Conservation (phyloP, 2,797 vertebrate species). For the Ibycter americanus region DNA sequence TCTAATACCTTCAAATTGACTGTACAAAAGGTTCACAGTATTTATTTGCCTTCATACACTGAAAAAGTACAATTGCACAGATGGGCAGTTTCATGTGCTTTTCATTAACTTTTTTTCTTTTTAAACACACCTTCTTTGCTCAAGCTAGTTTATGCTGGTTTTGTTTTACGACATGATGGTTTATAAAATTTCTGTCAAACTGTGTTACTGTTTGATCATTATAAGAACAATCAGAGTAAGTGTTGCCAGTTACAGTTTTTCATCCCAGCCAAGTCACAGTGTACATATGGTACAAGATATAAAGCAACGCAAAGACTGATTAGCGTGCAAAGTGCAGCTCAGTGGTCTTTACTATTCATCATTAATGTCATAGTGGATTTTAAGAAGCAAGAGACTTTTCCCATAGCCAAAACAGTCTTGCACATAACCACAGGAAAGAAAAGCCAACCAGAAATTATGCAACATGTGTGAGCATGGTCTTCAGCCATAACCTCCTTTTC, state of each 20-base stretch:
- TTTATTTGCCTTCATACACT: neutral
- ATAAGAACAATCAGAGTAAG: slow-evolving; percentile 48
- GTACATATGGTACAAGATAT: neutral
- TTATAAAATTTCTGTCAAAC: slow-evolving; percentile 43
- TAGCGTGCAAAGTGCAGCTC: neutral
- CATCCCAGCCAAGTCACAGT: slow-evolving; percentile 15
- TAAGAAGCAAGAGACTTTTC: neutral
- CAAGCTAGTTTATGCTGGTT: slow-evolving; percentile 23
- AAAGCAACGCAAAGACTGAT: slow-evolving; percentile 4
- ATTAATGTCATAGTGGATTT: slow-evolving; percentile 30
- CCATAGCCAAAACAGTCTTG: neutral
- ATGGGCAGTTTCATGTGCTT: slow-evolving; percentile 40
- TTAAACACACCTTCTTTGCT: slow-evolving; percentile 40
- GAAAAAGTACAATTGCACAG: neutral
- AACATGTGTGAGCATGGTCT: neutral
- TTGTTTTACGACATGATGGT: slow-evolving; percentile 28
- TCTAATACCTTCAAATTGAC: neutral
- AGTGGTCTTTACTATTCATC: neutral
- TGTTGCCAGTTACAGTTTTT: slow-evolving; percentile 17
- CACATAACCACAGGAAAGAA: neutral
- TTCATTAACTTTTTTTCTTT: neutral
- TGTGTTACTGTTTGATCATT: slow-evolving; percentile 38
- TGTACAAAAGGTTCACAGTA: neutral
- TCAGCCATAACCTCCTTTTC: neutral
- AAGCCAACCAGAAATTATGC: slow-evolving; percentile 18